Percentiles rank a stretch among this genome's conserved stretches.
phyloP scores from a whole-genome alignment of 2,888 invertebrate species.

The Tethea ocularis region DNA sequence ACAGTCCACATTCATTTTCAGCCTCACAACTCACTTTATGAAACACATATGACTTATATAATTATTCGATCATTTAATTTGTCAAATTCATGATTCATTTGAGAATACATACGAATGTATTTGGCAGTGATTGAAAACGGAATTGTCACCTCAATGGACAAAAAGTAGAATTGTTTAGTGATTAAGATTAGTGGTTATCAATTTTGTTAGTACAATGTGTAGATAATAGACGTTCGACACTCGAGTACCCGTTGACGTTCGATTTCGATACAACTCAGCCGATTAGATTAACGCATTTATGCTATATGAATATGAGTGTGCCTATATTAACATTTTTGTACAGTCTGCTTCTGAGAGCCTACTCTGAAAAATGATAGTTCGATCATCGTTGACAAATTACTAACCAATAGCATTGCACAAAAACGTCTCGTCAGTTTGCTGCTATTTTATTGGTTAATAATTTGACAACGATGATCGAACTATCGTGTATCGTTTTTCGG shows the following conservation, averaged over 20 bases:
- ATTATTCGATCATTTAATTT: neutral
- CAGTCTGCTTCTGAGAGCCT: no score
- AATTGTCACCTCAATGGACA: conserved; percentile 18
- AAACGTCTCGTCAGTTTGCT: no score
- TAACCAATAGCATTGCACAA: no score
- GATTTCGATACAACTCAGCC: conserved; percentile 29
- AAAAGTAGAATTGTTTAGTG: conserved; percentile 41
- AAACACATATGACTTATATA: neutral
- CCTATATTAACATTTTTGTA: no score
- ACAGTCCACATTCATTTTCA: conserved; percentile 2
- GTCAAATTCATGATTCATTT: no score
- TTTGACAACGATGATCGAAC: no score
- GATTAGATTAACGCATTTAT: conserved; percentile 29
- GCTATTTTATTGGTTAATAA: no score
- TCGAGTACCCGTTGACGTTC: conserved; percentile 40
- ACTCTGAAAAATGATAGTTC: no score
- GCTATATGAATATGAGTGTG: conserved; percentile 14
- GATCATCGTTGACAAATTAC: no score
- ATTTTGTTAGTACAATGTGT: conserved; percentile 42
- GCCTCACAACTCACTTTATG: neutral
- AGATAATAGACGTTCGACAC: conserved; percentile 43
- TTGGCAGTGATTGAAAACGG: conserved; percentile 10
- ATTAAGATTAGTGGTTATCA: conserved; percentile 49
- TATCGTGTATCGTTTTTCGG: no score
- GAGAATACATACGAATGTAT: no score